A percentile compares a stretch with the other conserved stretches of the same genome.
Conservation (phyloP, 2,113 vertebrate genomes). For the Motacilla alba region DNA sequence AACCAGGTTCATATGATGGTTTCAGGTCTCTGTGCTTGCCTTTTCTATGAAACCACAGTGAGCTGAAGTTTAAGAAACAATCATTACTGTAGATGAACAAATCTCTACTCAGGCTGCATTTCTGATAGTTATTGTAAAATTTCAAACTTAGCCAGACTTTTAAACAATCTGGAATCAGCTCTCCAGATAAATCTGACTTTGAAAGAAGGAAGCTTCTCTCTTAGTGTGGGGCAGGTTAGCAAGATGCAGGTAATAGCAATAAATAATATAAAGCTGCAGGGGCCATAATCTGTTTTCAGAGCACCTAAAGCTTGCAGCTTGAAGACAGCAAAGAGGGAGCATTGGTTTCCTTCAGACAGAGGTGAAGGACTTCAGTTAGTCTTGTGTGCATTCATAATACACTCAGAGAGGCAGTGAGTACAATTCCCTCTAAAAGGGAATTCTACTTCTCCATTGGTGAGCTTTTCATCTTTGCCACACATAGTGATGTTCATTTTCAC, state of each 20-base stretch:
- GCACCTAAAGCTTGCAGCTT: neutral
- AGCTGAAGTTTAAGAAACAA: neutral
- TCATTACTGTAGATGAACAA: neutral
- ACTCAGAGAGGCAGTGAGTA: neutral
- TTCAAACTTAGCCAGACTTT: neutral
- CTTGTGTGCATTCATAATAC: neutral
- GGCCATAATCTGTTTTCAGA: neutral
- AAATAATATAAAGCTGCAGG: neutral
- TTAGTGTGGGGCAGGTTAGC: neutral
- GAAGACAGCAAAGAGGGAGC: neutral
- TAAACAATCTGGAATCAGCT: neutral
- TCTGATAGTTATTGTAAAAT: neutral
- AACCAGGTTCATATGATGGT: neutral
- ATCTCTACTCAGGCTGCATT: neutral
- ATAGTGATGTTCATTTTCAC: constrained; percentile 4
- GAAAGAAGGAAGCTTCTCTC: neutral
- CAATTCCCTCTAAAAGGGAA: neutral
- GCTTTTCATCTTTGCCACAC: constrained; percentile 15
- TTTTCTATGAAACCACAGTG: neutral
- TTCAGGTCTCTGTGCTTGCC: neutral
- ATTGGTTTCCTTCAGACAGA: neutral
- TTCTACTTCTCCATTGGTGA: neutral
- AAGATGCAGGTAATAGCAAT: neutral
- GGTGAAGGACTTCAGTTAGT: neutral
- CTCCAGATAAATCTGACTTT: neutral